Conservation (phyloP, 2,888 invertebrate species). For the Polylopha cassiicola region DNA sequence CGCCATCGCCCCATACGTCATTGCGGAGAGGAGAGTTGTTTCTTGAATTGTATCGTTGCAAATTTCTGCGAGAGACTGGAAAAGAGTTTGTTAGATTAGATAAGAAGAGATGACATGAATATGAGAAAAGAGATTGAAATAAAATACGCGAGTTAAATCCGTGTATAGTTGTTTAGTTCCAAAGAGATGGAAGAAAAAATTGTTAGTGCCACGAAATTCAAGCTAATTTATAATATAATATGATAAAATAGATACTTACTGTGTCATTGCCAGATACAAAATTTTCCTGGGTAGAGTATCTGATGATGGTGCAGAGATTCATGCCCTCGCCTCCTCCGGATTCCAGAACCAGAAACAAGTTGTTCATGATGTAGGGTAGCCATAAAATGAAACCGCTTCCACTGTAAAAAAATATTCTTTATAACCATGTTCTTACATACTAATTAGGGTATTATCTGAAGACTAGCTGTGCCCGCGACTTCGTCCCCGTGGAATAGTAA, state of each 20-base stretch:
- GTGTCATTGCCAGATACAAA: constrained; percentile 39
- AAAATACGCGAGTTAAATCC: no score
- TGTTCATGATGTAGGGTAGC: constrained; percentile 73
- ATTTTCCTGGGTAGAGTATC: constrained; percentile 38
- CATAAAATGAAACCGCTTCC: constrained; percentile 70
- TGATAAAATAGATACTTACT: constrained; percentile 34
- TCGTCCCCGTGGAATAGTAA: no score
- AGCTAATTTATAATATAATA: background rate
- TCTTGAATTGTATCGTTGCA: constrained; percentile 67
- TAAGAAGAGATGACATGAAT: background rate
- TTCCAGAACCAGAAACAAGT: constrained; percentile 60
- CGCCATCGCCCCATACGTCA: constrained; percentile 65
- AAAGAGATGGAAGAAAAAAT: no score
- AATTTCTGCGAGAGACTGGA: constrained; percentile 42
- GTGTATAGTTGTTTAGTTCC: no score
- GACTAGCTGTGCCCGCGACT: no score
- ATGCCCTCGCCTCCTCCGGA: constrained; percentile 55
- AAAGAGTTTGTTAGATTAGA: constrained; percentile 2
- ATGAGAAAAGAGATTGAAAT: no score
- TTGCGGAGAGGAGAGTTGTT: constrained; percentile 64
- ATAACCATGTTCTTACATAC: background rate
- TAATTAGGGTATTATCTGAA: background rate
- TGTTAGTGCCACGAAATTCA: no score
- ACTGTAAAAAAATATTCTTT: constrained; percentile 33
- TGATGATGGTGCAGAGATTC: constrained; percentile 65